Evolutionary conservation across 2,888 invertebrate species (phyloP).

Genomic region (Amphipoea lucens): DNA sequence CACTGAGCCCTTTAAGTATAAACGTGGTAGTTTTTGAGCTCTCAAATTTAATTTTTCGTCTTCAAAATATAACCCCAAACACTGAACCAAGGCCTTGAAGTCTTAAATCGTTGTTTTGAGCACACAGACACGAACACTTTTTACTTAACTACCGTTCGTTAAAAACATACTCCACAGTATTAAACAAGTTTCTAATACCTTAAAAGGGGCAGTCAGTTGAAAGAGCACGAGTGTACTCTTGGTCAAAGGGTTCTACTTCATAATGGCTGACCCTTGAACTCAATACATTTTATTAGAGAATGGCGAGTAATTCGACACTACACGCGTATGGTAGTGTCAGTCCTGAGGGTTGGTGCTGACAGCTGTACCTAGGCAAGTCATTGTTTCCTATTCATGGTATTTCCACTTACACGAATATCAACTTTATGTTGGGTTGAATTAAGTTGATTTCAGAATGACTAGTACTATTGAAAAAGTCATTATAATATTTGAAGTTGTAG

Average conservation of each 20-base stretch:
- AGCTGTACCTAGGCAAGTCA: not conserved
- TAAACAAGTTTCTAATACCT: slow-evolving; percentile 33
- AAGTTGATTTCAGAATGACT: not conserved
- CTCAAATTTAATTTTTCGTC: not conserved
- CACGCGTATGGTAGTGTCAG: slow-evolving; percentile 13
- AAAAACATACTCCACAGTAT: slow-evolving; percentile 9
- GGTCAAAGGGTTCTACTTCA: slow-evolving; percentile 47
- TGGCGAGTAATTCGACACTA: slow-evolving; percentile 24
- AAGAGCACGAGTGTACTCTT: slow-evolving; percentile 37
- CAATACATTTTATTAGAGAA: slow-evolving; percentile 47
- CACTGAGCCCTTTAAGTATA: not conserved
- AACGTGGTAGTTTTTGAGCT: not conserved
- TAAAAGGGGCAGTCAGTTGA: slow-evolving; percentile 32
- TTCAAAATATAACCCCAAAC: not conserved
- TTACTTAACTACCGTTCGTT: not conserved
- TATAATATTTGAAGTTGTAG: not conserved
- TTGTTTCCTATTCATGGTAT: not conserved
- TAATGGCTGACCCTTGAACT: slow-evolving; percentile 55
- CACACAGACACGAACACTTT: too few species aligned
- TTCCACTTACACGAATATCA: not conserved
- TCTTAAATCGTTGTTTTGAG: not conserved
- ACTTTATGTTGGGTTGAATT: not conserved
- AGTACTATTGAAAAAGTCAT: not conserved
- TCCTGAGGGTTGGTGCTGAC: not conserved
- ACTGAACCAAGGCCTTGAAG: not conserved